Base-by-base conservation (phyloP, 2,797 vertebrate species). In the Allobates femoralis region DNA sequence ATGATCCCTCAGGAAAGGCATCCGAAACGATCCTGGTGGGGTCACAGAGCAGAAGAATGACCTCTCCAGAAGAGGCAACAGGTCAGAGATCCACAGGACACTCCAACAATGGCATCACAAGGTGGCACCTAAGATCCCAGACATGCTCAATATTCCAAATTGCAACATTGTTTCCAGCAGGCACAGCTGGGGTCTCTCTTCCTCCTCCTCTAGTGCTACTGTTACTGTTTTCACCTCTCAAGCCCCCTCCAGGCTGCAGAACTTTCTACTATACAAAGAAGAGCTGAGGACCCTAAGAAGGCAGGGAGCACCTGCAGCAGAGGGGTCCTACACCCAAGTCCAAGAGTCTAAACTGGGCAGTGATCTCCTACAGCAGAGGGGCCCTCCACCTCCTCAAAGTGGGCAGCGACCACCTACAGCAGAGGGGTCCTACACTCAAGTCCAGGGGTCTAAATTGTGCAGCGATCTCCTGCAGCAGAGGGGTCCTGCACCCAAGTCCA, bases 21-120 rank as follows among this genome's bases (percentile, higher is more conserved):
- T 86, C 37, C 81, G 85, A 77, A 77, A 77, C 16, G 41, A 56
- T 77, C 28, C 71, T 14, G 28, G 75, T 60, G 64, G 60, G 60
- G 50, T 85, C 79, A 50, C 58, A 79, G 37, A 23, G 56, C 1
- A 26, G 77, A 46, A 11, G 18, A 62, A 26, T 30, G 34, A 14
- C 66, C 51, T 79, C 62, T 73, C 21, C 30, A 69, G 14, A 62
- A 30, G 50, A 18, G 19, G 69, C 23, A 83, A 79, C 85, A 83
- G 60, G 74, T 83, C 73, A 46, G n/a, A 7, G 23, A 75, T 46
- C 77, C 77, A 80, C 51, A 73, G 5, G 55, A 64, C 69, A 60
- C 34, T 64, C 41, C 73, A 56, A 3, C 21, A 69, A n/a, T 53
- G 75, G 74, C 76, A 78, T 78, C 19, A 34, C 32, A 34, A 34